These are phyloP conservation scores for Pycnonotus jocosus DNA, from an alignment of 2,113 vertebrate genomes.

Conservation along the genomic window DNA sequence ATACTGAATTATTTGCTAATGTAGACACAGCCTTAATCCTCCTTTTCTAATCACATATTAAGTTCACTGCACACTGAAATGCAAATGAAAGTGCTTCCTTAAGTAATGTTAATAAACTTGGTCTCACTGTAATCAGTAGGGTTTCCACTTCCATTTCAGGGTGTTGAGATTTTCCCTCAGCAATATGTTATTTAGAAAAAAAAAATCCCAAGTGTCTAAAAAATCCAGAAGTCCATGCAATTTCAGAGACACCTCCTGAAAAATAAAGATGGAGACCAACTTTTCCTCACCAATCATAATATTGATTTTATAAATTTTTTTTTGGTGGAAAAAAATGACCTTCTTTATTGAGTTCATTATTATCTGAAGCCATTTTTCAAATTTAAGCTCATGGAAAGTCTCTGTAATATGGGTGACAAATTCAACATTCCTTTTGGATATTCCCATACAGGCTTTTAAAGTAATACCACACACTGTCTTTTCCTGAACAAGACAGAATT, in stretches of 20 bases:
- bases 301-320: background rate
- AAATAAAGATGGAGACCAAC: background rate
- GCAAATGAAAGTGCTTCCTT: background rate
- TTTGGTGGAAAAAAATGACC: background rate
- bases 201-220: background rate
- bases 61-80: background rate
- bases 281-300: background rate
- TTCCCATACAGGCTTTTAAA: background rate
- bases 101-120: background rate
- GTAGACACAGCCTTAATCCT: background rate
- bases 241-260: background rate
- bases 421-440: background rate
- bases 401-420: background rate
- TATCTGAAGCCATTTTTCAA: background rate
- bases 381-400: background rate
- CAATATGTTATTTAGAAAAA: background rate
- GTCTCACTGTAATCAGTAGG: background rate
- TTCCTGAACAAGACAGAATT: background rate
- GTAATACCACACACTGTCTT: background rate
- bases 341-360: background rate
- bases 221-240: background rate
- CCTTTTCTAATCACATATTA: background rate
- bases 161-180: background rate
- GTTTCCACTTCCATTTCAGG: background rate
- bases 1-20: conserved; percentile 3